Conservation (phyloP, 2,888 invertebrate species). For the Maniola hyperantus region DNA sequence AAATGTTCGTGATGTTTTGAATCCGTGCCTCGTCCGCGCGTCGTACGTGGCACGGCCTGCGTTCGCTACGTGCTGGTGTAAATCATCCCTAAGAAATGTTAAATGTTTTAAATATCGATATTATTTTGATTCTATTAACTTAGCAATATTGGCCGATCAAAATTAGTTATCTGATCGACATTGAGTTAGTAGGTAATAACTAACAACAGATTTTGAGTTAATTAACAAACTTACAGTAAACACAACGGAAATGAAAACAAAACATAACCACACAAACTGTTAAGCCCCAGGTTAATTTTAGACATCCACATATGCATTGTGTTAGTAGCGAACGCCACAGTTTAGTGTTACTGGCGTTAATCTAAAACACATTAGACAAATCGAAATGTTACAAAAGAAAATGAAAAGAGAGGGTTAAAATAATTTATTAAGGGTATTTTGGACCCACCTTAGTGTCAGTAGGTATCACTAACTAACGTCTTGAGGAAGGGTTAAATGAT, state of each 20-base stretch:
- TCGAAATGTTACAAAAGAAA: not conserved
- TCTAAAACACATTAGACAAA: constrained; percentile 31
- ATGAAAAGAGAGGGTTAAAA: not conserved
- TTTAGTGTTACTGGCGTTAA: constrained; percentile 33
- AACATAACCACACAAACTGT: constrained; percentile 33
- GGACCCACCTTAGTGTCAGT: not conserved
- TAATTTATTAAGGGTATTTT: not conserved
- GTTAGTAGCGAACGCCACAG: constrained; percentile 48
- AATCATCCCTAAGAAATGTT: too few relatives aligned
- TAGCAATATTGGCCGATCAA: not conserved
- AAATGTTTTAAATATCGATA: too few relatives aligned
- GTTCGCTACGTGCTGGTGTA: too few relatives aligned
- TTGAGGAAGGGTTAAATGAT: not conserved
- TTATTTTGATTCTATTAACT: too few relatives aligned
- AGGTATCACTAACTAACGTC: not conserved
- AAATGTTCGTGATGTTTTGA: too few relatives aligned
- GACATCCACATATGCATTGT: constrained; percentile 48
- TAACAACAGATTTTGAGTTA: constrained; percentile 1
- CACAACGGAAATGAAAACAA: constrained; percentile 25
- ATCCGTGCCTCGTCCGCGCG: too few relatives aligned
- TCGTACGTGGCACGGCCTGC: too few relatives aligned
- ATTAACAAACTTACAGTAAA: not conserved
- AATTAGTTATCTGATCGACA: not conserved
- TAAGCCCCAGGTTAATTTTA: constrained; percentile 38
- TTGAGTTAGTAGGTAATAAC: not conserved